Evolutionary conservation across 2,888 invertebrate species (phyloP), one percentile per base, ranked within the genome.

Genomic region (Dicroscelio sp.): DNA sequence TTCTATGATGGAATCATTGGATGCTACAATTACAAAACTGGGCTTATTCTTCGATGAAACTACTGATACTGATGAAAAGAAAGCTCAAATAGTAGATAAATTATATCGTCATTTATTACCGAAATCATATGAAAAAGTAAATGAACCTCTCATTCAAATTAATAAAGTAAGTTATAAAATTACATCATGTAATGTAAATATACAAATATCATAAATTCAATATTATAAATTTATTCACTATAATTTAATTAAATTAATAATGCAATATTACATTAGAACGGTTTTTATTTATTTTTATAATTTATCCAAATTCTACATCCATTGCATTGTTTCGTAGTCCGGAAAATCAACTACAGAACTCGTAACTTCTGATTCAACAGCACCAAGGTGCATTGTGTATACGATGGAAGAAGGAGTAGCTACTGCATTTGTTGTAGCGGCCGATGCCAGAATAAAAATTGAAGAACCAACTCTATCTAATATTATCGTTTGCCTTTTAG

Each of bases 341-440:
- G 60, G 76, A 25, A 78, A 78, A 43, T 78, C 76, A 60, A 60
- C 43, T 48, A 30, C 23, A 35, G 76, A 78, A n/a, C 35, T 75
- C 5, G 2, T 58, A n/a, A 60, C 60, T 12, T 60, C 60, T 12
- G 76, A 78, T 8, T 78, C 60, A 27, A 30, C 60, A 35, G 60
- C 76, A 17, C 60, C 76, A 8, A 58, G 76, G 27, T 20, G 31
- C 6, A 60, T 78, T 25, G 4, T 78, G 27, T 78, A 78, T 60
- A 30, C 43, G 4, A 78, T 78, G 76, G 60, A 78, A 25, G 60
- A 23, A 27, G 76, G 76, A 6, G 33, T 78, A 8, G 60, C 60
- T 17, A 60, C 25, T 17, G 60, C 76, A 23, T 78, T 78, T 38
- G 38, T 78, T 38, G 30, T 78, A 20, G 60, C 76, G 10, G 1